A percentile compares a stretch with the other conserved stretches of the same genome.
Evolutionary conservation across 2,113 vertebrate genomes (phyloP).

Genomic region (Hyperoodon ampullatus): DNA sequence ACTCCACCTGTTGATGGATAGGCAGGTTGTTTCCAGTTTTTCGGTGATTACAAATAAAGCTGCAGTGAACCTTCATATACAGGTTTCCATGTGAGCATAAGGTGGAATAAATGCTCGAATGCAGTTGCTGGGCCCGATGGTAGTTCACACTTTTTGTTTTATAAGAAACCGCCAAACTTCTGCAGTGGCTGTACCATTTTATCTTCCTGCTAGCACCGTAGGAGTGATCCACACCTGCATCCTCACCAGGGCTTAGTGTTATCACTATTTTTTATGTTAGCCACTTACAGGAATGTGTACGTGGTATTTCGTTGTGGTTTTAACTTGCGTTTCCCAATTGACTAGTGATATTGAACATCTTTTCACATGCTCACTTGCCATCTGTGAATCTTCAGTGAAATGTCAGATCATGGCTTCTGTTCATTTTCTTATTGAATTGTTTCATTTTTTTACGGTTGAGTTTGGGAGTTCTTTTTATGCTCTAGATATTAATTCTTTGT

Average conservation of each 20-base stretch:
- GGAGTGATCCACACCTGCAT: neutral
- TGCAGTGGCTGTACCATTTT: neutral
- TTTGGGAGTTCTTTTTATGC: neutral
- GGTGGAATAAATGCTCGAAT: neutral
- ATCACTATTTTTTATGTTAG: no score
- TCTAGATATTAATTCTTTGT: neutral
- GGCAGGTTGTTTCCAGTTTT: neutral
- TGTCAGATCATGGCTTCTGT: neutral
- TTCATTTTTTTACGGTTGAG: neutral
- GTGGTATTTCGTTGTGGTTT: no score
- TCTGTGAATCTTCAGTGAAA: neutral
- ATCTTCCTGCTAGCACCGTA: neutral
- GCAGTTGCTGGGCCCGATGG: rapidly evolving
- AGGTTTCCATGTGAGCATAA: neutral
- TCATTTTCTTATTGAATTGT: neutral
- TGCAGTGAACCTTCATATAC: neutral
- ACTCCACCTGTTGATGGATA: neutral
- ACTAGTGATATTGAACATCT: neutral
- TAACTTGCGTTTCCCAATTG: no score
- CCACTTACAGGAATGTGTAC: no score
- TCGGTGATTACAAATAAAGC: neutral
- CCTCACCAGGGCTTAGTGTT: no score
- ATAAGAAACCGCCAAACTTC: neutral
- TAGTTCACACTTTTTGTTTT: neutral
- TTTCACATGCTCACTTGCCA: neutral